Evolutionary conservation across 2,888 invertebrate genomes (phyloP), one percentile per base, ranked within the genome.

Genomic region (Xestia sexstrigata): DNA sequence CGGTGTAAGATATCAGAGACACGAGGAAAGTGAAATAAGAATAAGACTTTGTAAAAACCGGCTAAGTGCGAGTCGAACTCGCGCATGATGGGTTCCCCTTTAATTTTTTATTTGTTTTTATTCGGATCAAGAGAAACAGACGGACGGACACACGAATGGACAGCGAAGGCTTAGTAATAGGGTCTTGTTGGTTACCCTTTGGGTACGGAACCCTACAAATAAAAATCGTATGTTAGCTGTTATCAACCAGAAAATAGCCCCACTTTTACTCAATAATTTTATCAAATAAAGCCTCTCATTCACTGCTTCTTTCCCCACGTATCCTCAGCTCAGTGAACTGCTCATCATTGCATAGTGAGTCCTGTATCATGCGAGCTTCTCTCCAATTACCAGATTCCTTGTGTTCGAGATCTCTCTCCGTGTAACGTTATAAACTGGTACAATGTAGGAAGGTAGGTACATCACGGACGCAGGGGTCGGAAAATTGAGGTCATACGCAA

Each of bases 401-500:
- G 71, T 76, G 79, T 86, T 84, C 84, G 67, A 76, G 67, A 74
- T 35, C 67, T 58, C 63, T 35, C 72, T 63, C 45, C 77, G 30
- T 68, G 83, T 78, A 76, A 80, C 89, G 91, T 92, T 92, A 92
- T 93, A 93, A 91, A 91, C 88, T 84, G 77, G 67, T 82, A 84
- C 82, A 84, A 79, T 81, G 85, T 71, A 70, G n/a, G n/a, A 39
- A 67, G 52, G 52, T 62, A 79, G 74, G 60, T 82, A 84, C 79
- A 85, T 88, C 89, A 87, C 77, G 82, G 75, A 76, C 85, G 82
- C 89, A 90, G 89, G 91, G 91, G 90, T 89, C 89, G 92, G 93
- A 91, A 93, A 92, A 93, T 93, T 92, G 92, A 90, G 93, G 92
- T 90, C 91, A 90, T 87, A 91, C 92, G 92, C 90, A 92, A 88